Evolutionary conservation across 2,888 invertebrate genomes (phyloP), one percentile per base, ranked within the genome.

Genomic region (Morpho achilles): DNA sequence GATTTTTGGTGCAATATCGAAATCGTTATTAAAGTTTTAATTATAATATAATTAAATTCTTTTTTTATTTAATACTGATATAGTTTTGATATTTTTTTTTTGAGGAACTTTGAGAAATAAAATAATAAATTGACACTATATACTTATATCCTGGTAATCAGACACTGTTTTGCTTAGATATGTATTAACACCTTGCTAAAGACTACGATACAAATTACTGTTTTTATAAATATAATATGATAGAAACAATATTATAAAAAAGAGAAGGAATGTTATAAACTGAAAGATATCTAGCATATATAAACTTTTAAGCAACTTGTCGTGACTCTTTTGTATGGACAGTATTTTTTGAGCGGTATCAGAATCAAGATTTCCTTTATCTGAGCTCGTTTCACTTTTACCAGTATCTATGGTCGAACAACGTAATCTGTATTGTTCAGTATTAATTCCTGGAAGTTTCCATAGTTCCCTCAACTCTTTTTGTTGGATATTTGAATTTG

Each of bases 401-500:
- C 55, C 59, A 7, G 49, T 9, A 16, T 61, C 61, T 9, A 50
- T 23, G 7, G 48, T 47, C 1, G 57, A 58, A 45, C 72, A 72
- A 53, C 65, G 91, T n/a, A 95, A 75, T 59, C 93, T 92, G 72
- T 94, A 93, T 68, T 94, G 93, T 59, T 94, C 92, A 3, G 94
- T 81, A 57, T 85, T 85, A 62, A 79, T 84, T 9, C 79, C 77
- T 0, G 86, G 80, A 16, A 75, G 77, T 59, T 94, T 94, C 95
- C 95, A 95, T 58, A 96, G 73, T 10, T 94, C 93, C 0, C 90
- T 72, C 50, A 95, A 77, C 67, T 95, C 94, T 63, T 91, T 87
- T 22, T 79, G 67, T 0, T 91, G 80, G 48, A 90, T 70, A 53
- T 90, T 89, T 4, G 79, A 68, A 42, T 89, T 90, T 0, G 93